Evolutionary conservation across 2,888 invertebrate species (phyloP).

Genomic region (Bembecia ichneumoniformis): DNA sequence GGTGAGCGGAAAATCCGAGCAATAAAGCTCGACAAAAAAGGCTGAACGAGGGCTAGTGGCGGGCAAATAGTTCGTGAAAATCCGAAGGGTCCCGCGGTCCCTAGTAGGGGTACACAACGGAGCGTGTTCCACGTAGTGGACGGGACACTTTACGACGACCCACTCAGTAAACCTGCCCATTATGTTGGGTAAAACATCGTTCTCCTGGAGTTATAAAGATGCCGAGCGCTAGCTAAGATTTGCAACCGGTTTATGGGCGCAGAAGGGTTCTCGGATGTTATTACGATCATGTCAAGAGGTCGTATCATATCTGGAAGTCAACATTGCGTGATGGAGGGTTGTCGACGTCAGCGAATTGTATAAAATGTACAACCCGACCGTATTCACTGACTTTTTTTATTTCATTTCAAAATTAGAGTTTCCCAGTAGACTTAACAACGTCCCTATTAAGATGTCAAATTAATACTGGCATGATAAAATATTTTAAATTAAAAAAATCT

Average conservation of each 20-base stretch:
- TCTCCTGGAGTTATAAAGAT: slow-evolving; percentile 66
- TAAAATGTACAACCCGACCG: background rate
- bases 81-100: slow-evolving; percentile 55
- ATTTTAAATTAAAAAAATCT: no score
- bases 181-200: slow-evolving; percentile 70
- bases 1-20: slow-evolving; percentile 70
- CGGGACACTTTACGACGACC: slow-evolving; percentile 69
- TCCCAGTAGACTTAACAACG: slow-evolving; percentile 1
- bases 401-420: slow-evolving; percentile 9
- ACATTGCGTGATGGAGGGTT: slow-evolving; percentile 59
- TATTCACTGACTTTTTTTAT: slow-evolving; percentile 7
- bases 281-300: slow-evolving; percentile 66
- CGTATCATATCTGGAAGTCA: slow-evolving; percentile 65
- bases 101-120: slow-evolving; percentile 27
- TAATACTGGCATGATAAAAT: slow-evolving; percentile 1
- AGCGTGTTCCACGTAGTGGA: slow-evolving; percentile 21
- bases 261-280: slow-evolving; percentile 66
- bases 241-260: slow-evolving; percentile 66
- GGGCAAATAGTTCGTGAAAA: slow-evolving; percentile 72
- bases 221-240: slow-evolving; percentile 64
- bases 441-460: slow-evolving; percentile 5
- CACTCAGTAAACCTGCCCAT: slow-evolving; percentile 68
- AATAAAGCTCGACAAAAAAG: slow-evolving; percentile 68
- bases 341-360: slow-evolving; percentile 16
- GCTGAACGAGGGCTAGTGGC: slow-evolving; percentile 64